Evolutionary conservation across 1,140 invertebrate genomes (phyloP), one percentile per base, ranked within the genome.

Genomic region (Drosophila ironensis): DNA sequence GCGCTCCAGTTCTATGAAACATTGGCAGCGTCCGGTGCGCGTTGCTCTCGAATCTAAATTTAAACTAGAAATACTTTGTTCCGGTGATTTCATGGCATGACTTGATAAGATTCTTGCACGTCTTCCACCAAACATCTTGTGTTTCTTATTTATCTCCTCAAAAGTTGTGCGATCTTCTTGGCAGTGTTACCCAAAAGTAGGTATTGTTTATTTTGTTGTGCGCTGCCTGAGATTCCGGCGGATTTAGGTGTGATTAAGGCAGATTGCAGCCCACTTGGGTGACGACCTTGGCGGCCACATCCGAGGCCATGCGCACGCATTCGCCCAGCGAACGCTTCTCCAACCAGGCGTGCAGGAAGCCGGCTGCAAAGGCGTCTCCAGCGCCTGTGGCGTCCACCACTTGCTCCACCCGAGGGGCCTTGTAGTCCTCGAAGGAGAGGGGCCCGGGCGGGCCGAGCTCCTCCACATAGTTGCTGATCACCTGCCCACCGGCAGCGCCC

Each of bases 311-410:
- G 16, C 80, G 78, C 1, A 90, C 71, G 53, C 90, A 82, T 12
- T 90, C 77, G 19, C 70, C 72, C 6, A 90, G 37, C 20, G 69
- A 51, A 27, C 72, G 90, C 50, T 70, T 89, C 73, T 72, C 60
- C 16, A 89, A 47, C 86, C 80, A 89, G 11, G 72, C 92, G 19
- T 94, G 91, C 28, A 96, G 82, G 84, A 95, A 96, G n/a, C 95
- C 95, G 64, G 95, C 95, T 22, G 93, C 94, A 88, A 96, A 94
- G 14, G 95, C 92, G 91, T 96, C 95, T 6, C 95, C 95, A 35
- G 95, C 95, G 12, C 94, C 95, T 48, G 95, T 97, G 3, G 95
- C 95, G 88, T 97, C 96, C 27, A 94, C 91, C 42, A 92, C 68
- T 25, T 90, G 41, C 3, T 89, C 70, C 17, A 56, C 75, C 3